Evolutionary conservation across 92 coral and sea anemone genomes (phyloP), one percentile per base, ranked within the genome.

Genomic region (Epizoanthus fatuus): DNA sequence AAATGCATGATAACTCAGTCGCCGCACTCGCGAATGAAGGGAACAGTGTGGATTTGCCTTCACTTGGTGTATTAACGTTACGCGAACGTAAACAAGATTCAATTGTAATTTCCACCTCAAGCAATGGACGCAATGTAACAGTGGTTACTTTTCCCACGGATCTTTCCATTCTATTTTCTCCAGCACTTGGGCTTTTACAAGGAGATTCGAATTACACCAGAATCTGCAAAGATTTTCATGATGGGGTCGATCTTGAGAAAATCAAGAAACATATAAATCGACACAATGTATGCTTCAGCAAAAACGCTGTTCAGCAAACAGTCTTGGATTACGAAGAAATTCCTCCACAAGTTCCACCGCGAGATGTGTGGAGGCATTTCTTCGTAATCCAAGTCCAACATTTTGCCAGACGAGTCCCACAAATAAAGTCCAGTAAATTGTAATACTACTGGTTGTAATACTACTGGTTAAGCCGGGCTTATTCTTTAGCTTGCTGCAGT

Each of bases 241-340:
- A 77, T 38, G 82, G 82, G 52, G 82, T 77, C 2, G 82, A 77
- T 44, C 82, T 77, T 60, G 82, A 77, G 45, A 62, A 77, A 16
- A 42, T 77, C 20, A 77, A 42, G 16, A 77, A 77, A 4, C 13
- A 5, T 6, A 9, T n/a, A n/a, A 9, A 37, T 35, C 58, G 47
- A 20, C 45, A 17, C 38, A 60, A 60, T 1, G 69, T 56, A 38
- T 59, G 51, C 17, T 77, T 77, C 11, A 77, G 57, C 82, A 59
- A 39, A 22, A 8, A 77, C 8, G 22, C 69, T 5, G 42, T 77
- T 19, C 82, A 77, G 55, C 70, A 77, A 40, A 22, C 17, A 1
- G 42, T 60, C 7, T 12, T 60, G 3, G 56, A 39, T 20, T 77
- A 77, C 17, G 82, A 77, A 39, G 82, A 77, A 22, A 77, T 77